A percentile compares a stretch with the other conserved stretches of the same genome.
Conservation (phyloP, 2,113 vertebrate genomes). For the Chaetops frenatus region DNA sequence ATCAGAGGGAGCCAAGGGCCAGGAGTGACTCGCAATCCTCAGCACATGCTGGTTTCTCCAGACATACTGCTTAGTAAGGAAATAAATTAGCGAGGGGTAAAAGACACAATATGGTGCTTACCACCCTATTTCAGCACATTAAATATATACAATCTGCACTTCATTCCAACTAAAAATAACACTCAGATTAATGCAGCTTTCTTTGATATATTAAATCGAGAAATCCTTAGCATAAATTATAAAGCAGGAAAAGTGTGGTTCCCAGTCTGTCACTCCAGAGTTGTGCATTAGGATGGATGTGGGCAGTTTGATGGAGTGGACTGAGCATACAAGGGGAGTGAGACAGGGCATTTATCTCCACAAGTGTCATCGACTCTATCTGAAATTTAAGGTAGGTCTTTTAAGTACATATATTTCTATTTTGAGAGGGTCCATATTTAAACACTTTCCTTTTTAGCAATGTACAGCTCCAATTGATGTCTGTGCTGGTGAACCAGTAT, state of each 20-base stretch:
- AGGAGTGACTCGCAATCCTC: not conserved
- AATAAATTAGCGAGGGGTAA: not conserved
- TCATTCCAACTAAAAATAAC: slow-evolving; percentile 11
- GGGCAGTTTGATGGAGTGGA: not conserved
- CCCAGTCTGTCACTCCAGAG: not conserved
- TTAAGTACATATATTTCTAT: not conserved
- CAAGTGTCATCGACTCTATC: rapidly evolving
- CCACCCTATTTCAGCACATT: not conserved
- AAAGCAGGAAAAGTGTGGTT: not conserved
- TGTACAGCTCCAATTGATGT: not conserved
- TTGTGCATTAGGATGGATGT: not conserved
- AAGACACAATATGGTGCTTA: not conserved
- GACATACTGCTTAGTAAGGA: not conserved
- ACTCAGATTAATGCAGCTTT: not conserved
- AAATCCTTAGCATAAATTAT: not conserved
- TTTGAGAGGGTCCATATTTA: not conserved
- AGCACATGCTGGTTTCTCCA: not conserved
- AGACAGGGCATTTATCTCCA: rapidly evolving
- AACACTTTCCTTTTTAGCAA: not conserved
- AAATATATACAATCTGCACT: not conserved
- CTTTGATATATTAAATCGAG: not conserved
- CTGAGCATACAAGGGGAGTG: not conserved
- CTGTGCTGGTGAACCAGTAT: not conserved
- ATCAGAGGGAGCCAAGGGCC: not conserved
- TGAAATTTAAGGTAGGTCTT: not conserved